Evolutionary conservation across 2,797 vertebrate genomes (phyloP), one percentile per base, ranked within the genome.

Genomic region (Antennarius maculatus): DNA sequence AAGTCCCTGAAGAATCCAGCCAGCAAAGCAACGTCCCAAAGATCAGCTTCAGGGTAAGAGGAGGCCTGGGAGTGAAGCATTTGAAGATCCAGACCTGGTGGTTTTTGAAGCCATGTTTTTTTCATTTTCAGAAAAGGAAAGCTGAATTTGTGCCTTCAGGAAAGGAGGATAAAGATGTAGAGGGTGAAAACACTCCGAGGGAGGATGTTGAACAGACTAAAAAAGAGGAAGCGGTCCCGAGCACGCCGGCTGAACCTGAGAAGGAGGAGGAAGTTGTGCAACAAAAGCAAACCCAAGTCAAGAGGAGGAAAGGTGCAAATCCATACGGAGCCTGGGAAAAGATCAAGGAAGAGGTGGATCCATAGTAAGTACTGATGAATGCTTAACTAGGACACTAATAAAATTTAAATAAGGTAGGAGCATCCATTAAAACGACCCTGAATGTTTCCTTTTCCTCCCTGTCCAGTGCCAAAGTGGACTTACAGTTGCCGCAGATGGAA

Each of bases 321-420:
- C 95, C 96, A 0, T 97, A 97, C 0, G 97, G 96, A 23, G 86
- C 79, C 17, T 98, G 97, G 97, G 93, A 96, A 63, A 74, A 90
- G 88, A 93, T 99, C 71, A 89, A 94, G 77, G 71, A 90, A 50
- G 91, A 93, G 63, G 71, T 90, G 41, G 90, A 93, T 66, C 93
- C 92, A 16, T 94, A 89, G 94, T 95, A 37, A 70, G 61, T 61
- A 6, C 5, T 10, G 5, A 7, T 34, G 9, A 69, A 16, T 41
- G 10, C 15, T 7, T 14, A 6, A 15, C 23, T 1, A 28, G 4
- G 23, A 41, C 15, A 17, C 29, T 34, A 10, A 41, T 17, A n/a
- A n/a, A 61, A 13, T 3, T 4, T n/a, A 13, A n/a, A 27, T 2
- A 11, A 31, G 0, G 7, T 18, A 48, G 1, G 48, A 12, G 27